Percentiles rank a stretch among this genome's conserved stretches.
Evolutionary conservation across 2,888 invertebrate genomes (phyloP).

Genomic region (Neoaliturus tenellus): DNA sequence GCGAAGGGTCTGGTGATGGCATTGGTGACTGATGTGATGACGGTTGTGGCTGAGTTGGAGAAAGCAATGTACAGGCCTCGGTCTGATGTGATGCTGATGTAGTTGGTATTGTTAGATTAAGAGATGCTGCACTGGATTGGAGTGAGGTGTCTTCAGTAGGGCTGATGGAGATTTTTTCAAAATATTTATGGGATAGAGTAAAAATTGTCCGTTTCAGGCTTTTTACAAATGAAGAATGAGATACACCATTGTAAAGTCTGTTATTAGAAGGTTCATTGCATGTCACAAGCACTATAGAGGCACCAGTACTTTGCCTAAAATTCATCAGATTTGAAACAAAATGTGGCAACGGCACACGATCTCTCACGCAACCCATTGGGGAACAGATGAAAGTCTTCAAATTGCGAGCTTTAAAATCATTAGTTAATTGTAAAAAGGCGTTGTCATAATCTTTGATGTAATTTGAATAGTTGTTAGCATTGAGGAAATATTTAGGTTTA

Average conservation of each 20-base stretch:
- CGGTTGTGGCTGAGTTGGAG: neutral
- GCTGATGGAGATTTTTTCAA: neutral
- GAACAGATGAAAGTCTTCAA: neutral
- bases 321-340: neutral
- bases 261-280: neutral
- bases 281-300: neutral
- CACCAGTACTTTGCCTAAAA: neutral
- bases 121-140: neutral
- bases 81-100: neutral
- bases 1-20: no score
- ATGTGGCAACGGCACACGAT: no score
- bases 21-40: no score
- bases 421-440: neutral
- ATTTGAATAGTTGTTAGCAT: neutral
- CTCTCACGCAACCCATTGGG: neutral
- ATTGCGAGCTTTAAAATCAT: neutral
- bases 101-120: neutral
- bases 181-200: no score
- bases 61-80: neutral
- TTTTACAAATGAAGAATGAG: no score
- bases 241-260: no score
- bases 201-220: no score
- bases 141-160: neutral
- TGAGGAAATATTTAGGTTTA: conserved; percentile 12
- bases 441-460: neutral